Percentiles rank a stretch among this genome's conserved stretches.
Evolutionary conservation across 2,113 vertebrate genomes (phyloP).

Genomic region (Tetrao urogallus): DNA sequence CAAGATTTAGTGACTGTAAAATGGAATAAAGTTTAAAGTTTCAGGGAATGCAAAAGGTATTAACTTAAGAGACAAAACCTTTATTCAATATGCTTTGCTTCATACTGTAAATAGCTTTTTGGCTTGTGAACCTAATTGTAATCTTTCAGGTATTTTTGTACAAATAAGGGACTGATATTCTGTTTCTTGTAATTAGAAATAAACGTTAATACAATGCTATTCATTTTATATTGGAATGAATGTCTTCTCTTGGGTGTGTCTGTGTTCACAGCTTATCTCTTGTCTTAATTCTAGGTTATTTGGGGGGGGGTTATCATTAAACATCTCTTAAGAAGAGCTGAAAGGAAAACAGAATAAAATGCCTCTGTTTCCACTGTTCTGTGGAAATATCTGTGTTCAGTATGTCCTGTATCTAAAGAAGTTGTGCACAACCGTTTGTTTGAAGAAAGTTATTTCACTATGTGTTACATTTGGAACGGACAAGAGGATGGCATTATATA

Average conservation of each 20-base stretch:
- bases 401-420: neutral
- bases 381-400: neutral
- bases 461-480: neutral
- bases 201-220: conserved; percentile 95
- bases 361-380: neutral
- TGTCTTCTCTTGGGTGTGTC: conserved; percentile 48
- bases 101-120: conserved; percentile 91
- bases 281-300: neutral
- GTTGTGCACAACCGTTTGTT: neutral
- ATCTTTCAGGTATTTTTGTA: conserved; percentile 99
- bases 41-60: conserved; percentile 90
- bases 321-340: neutral
- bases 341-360: neutral
- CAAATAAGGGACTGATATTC: conserved; percentile 97
- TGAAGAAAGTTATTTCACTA: neutral
- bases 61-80: conserved; percentile 85
- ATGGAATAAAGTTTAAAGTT: conserved; percentile 78
- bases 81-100: conserved; percentile 90
- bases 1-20: conserved; percentile 81
- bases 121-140: conserved; percentile 94
- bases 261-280: neutral
- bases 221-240: conserved; percentile 69
- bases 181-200: conserved; percentile 98
- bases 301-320: neutral
- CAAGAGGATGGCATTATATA: neutral